These are phyloP conservation scores for Stenodema calcarata DNA, from an alignment of 2,888 invertebrate species.

Conservation along the genomic window DNA sequence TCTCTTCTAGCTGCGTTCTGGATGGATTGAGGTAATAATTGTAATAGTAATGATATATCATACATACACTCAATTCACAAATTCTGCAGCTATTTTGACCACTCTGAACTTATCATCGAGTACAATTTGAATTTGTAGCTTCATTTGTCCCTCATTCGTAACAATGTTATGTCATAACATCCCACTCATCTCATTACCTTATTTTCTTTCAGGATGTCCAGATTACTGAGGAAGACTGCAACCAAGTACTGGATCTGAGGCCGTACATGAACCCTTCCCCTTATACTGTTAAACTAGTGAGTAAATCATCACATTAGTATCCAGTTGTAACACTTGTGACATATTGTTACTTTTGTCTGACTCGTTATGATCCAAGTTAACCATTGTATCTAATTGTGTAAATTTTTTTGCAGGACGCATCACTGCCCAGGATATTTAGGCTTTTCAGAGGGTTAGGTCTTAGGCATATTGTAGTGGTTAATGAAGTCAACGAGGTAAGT, in stretches of 20 bases:
- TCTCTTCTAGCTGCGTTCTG: slow-evolving; percentile 55
- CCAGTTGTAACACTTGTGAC: too few relatives aligned
- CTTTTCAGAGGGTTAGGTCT: slow-evolving; percentile 68
- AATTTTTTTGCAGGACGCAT: slow-evolving; percentile 57
- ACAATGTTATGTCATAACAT: too few relatives aligned
- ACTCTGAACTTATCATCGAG: too few relatives aligned
- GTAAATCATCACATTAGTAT: slow-evolving; percentile 32
- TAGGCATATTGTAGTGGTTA: slow-evolving; percentile 66
- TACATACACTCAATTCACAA: neutral
- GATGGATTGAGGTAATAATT: slow-evolving; percentile 56
- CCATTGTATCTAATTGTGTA: too few relatives aligned
- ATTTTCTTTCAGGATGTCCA: slow-evolving; percentile 55
- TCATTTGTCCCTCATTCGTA: too few relatives aligned
- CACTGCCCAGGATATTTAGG: slow-evolving; percentile 60
- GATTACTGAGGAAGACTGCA: slow-evolving; percentile 57
- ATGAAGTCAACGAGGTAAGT: slow-evolving; percentile 65
- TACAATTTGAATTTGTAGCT: too few relatives aligned
- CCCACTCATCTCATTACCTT: neutral
- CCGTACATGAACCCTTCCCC: slow-evolving; percentile 59
- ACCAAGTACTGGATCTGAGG: slow-evolving; percentile 56
- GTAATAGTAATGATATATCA: neutral
- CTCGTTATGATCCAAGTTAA: too few relatives aligned
- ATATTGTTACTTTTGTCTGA: too few relatives aligned
- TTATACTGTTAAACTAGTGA: slow-evolving; percentile 58
- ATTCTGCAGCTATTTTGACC: too few relatives aligned